Evolutionary conservation across 2,888 invertebrate genomes (phyloP).

Genomic region (Cabera pusaria): DNA sequence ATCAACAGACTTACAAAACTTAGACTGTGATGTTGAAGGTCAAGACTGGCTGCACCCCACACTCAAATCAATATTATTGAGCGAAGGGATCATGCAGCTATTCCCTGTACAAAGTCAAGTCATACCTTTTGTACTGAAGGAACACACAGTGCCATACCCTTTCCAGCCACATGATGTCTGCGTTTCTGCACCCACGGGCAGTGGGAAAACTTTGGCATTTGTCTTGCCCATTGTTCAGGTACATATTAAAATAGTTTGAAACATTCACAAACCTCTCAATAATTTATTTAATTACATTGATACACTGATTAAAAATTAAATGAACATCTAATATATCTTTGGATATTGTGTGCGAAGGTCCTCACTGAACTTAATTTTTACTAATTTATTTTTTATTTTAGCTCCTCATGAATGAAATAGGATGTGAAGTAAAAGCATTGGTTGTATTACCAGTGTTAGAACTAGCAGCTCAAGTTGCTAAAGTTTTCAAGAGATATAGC

Average conservation of each 20-base stretch:
- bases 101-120: slow-evolving; percentile 94
- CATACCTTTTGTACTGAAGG: slow-evolving; percentile 89
- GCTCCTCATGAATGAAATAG: slow-evolving; percentile 84
- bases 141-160: slow-evolving; percentile 81
- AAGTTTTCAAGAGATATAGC: slow-evolving; percentile 90
- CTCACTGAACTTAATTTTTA: too few species aligned
- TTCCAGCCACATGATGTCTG: slow-evolving; percentile 95
- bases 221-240: slow-evolving; percentile 95
- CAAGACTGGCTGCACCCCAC: slow-evolving; percentile 85
- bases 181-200: slow-evolving; percentile 98
- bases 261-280: too few species aligned
- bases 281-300: too few species aligned
- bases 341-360: too few species aligned
- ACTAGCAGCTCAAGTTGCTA: slow-evolving; percentile 93
- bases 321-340: too few species aligned
- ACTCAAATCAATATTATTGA: slow-evolving; percentile 85
- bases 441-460: slow-evolving; percentile 97
- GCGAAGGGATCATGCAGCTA: slow-evolving; percentile 88
- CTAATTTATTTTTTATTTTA: slow-evolving; percentile 39
- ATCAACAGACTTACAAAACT: slow-evolving; percentile 86
- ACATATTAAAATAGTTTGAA: slow-evolving; percentile 14
- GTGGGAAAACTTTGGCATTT: slow-evolving; percentile 98
- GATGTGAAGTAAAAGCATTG: slow-evolving; percentile 89
- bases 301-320: too few species aligned
- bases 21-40: slow-evolving; percentile 78